Evolutionary conservation across 1,140 invertebrate species (phyloP).

Genomic region (Globodera ellingtonae): DNA sequence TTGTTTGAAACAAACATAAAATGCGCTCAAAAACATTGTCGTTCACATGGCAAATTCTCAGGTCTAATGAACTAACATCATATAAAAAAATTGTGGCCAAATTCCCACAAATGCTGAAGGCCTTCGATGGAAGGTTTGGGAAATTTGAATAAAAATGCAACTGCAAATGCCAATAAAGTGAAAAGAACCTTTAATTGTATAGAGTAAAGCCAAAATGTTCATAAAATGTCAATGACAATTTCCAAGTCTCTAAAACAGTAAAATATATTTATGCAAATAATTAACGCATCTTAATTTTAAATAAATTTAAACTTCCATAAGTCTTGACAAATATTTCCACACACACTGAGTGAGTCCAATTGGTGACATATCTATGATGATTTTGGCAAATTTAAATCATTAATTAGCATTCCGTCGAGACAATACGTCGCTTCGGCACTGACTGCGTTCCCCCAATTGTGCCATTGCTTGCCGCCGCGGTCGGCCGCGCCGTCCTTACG

Average conservation of each 20-base stretch:
- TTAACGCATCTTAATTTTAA: background rate
- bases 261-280: background rate
- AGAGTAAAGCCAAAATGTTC: background rate
- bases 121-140: too few species aligned
- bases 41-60: background rate
- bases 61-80: too few species aligned
- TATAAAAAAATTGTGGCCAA: too few species aligned
- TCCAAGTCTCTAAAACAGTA: too few species aligned
- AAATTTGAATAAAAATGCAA: too few species aligned
- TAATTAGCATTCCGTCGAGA: constrained; percentile 22
- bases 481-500: background rate
- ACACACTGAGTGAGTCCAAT: background rate
- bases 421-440: constrained; percentile 4
- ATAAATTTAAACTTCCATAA: background rate
- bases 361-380: background rate
- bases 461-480: background rate
- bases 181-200: background rate
- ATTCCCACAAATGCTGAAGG: too few species aligned
- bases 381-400: background rate
- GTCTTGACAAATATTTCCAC: background rate
- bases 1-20: too few species aligned
- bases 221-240: too few species aligned
- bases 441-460: background rate
- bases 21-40: too few species aligned
- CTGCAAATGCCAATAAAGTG: too few species aligned